Evolutionary conservation across 2,113 vertebrate genomes (phyloP), one percentile per base, ranked within the genome.

Genomic region (Amphiprion ocellaris): DNA sequence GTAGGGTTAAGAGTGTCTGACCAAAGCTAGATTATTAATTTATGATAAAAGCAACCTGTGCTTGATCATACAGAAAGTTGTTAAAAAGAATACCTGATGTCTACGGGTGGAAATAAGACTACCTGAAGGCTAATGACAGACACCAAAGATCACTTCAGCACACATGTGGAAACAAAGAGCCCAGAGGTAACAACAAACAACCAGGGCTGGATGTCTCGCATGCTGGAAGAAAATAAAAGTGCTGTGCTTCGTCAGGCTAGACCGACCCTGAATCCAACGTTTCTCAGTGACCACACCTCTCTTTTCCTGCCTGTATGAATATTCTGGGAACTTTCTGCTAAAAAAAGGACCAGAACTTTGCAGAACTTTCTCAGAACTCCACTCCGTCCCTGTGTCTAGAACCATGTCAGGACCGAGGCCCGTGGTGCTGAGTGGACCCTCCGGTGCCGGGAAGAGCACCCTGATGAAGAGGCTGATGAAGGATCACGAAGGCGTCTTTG

Each of bases 381-480:
- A 7, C n/a, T 46, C 37, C 26, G 19, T 70, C 56, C n/a, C 17
- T 3, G 44, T 62, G 16, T 49, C 14, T 46, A 92, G 93, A 74
- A 94, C 85, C 50, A 99, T 99, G 98, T 93, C 96, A 24, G 95
- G 97, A 92, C 97, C 96, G 0, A 96, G 98, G 70, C 98, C 97
- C 0, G 95, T 99, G 10, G 98, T 99, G 76, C 90, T 99, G 89
- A 99, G 97, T 0, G 98, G 98, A 70, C 98, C 98, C 0, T 99
- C 98, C 0, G 98, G 98, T 1, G 97, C 98, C 0, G 98, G 98
- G 39, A 99, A 99, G 86, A 99, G 98, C 95, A 99, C 98, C 2
- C 92, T 99, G 75, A 85, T 99, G 72, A 99, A 97, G 93, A 97
- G 84, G 53, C 79, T 99, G 72, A 74, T 99, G 69, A 95, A 95